Conservation (phyloP, 2,797 vertebrate species). For the Furcifer pardalis region DNA sequence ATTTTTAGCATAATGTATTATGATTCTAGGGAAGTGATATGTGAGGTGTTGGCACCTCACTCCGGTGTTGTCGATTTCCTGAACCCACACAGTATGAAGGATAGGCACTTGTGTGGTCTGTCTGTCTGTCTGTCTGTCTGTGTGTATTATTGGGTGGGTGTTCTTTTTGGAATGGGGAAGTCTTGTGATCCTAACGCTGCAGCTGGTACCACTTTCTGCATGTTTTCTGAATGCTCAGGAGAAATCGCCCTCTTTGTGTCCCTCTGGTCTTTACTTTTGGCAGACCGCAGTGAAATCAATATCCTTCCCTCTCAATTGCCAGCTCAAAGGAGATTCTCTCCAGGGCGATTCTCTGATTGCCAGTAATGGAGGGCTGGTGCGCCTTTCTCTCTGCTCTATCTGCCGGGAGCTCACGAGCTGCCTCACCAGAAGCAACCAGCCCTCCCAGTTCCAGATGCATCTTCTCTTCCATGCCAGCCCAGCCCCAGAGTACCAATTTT, state of each 20-base stretch:
- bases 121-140: background rate
- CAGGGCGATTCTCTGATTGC: background rate
- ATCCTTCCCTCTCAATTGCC: background rate
- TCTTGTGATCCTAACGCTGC: background rate
- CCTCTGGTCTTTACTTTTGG: conserved; percentile 9
- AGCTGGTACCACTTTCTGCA: background rate
- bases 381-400: background rate
- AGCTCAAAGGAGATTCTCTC: conserved; percentile 5
- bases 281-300: conserved; percentile 1
- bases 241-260: background rate
- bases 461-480: background rate
- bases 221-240: background rate
- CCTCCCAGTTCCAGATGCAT: background rate
- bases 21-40: background rate
- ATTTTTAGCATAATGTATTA: background rate
- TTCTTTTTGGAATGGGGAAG: too few relatives aligned
- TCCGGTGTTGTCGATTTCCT: background rate
- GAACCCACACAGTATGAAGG: background rate
- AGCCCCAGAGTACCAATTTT: background rate
- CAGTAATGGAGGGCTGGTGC: background rate
- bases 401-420: background rate
- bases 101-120: too few relatives aligned
- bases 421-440: background rate
- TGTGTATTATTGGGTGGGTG: too few relatives aligned
- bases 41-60: background rate